Percentiles rank a stretch among this genome's conserved stretches.
Conservation (phyloP, 2,113 vertebrate species). For the Dipodomys ordii region DNA sequence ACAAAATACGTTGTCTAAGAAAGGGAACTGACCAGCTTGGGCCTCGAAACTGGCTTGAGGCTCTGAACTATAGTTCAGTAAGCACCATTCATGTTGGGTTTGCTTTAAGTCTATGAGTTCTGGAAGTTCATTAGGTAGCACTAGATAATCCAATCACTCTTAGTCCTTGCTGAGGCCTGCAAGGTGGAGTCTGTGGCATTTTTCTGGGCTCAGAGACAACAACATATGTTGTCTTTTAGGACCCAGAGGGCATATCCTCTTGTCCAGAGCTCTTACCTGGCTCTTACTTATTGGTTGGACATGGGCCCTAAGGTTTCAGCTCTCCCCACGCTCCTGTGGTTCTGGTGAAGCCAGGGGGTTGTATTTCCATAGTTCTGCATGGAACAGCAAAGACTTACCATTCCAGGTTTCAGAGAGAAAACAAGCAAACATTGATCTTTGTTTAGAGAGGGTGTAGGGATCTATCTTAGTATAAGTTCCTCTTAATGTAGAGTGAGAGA, state of each 20-base stretch:
- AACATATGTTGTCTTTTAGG: background rate
- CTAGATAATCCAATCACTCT: background rate
- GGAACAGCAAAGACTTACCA: background rate
- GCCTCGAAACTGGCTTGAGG: background rate
- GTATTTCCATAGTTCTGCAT: background rate
- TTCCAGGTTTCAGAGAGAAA: background rate
- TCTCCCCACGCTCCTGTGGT: background rate
- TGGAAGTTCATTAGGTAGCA: background rate
- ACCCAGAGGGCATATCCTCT: background rate
- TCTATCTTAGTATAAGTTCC: background rate
- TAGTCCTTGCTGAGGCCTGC: background rate
- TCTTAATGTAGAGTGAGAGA: background rate
- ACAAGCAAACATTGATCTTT: background rate
- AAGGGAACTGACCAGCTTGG: background rate
- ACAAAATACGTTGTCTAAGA: background rate
- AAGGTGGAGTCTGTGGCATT: background rate
- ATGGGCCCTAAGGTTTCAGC: background rate
- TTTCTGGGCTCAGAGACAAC: background rate
- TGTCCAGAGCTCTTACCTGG: background rate
- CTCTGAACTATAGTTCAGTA: background rate
- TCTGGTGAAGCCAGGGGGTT: background rate
- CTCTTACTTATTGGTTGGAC: background rate
- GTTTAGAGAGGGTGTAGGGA: background rate
- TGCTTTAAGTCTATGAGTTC: conserved; percentile 7
- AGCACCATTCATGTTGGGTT: background rate